Conservation (phyloP, 2,888 invertebrate species). For the Spodoptera picta region DNA sequence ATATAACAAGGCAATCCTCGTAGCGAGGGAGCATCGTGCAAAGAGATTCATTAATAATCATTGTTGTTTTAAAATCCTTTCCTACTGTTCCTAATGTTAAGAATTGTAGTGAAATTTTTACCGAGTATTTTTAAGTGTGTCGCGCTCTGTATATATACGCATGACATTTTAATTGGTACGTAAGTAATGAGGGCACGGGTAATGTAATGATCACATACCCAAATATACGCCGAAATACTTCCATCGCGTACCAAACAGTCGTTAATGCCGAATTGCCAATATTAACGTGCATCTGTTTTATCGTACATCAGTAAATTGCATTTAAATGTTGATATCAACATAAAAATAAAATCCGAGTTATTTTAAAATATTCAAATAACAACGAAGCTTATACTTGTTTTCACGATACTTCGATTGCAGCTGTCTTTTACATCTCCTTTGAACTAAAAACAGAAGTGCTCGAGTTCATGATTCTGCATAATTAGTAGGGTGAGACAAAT, state of each 20-base stretch:
- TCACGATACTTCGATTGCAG: constrained; percentile 4
- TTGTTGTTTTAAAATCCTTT: no score
- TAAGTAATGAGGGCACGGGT: constrained; percentile 13
- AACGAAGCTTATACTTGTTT: constrained; percentile 13
- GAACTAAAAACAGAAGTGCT: constrained; percentile 2
- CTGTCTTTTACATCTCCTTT: constrained; percentile 6
- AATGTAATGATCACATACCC: constrained; percentile 4
- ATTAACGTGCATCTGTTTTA: constrained; percentile 26
- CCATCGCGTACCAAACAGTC: constrained; percentile 3
- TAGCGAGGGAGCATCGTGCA: no score
- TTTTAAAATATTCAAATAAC: constrained; percentile 9
- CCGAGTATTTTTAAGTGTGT: no score
- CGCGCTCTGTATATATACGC: neutral
- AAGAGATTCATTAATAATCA: no score
- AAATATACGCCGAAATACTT: constrained; percentile 13
- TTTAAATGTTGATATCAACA: constrained; percentile 13
- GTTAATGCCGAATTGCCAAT: constrained; percentile 30
- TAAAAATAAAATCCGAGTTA: constrained; percentile 17
- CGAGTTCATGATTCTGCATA: constrained; percentile 15
- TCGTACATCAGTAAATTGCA: constrained; percentile 15
- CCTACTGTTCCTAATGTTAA: no score
- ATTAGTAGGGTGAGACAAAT: neutral
- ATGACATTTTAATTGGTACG: constrained; percentile 13
- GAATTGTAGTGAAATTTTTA: no score
- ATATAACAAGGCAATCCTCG: no score